Evolutionary conservation across 2,797 vertebrate species (phyloP).

Genomic region (Spondyliosoma cantharus): DNA sequence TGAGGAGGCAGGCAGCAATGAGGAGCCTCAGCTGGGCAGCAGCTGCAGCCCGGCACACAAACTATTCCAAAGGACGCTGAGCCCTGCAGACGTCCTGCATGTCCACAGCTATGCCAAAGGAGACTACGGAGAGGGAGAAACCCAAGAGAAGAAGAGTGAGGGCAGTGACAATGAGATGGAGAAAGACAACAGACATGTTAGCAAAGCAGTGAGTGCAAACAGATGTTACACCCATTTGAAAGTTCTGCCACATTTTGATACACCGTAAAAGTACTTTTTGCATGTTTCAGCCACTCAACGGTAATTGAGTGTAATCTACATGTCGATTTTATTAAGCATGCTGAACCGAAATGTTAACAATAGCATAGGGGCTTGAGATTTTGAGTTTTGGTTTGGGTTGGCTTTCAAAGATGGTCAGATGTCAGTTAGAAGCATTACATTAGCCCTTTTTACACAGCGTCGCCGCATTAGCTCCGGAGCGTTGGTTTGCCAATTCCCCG

Average conservation of each 20-base stretch:
- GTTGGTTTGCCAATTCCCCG: no score
- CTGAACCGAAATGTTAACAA: neutral
- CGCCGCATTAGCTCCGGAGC: no score
- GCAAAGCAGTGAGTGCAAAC: constrained; percentile 52
- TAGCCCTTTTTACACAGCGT: no score
- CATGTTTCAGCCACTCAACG: neutral
- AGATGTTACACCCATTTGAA: neutral
- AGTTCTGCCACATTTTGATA: neutral
- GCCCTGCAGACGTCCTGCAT: constrained; percentile 87
- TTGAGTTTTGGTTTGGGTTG: neutral
- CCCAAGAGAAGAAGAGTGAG: constrained; percentile 74
- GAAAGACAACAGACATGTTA: constrained; percentile 53
- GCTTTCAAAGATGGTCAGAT: neutral
- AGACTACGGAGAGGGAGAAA: constrained; percentile 82
- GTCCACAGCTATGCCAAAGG: constrained; percentile 93
- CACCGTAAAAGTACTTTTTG: neutral
- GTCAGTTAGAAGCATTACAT: neutral
- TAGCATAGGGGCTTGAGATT: neutral
- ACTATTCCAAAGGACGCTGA: constrained; percentile 86
- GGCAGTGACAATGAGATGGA: constrained; percentile 61
- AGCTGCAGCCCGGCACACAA: constrained; percentile 60
- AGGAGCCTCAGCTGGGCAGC: constrained; percentile 37
- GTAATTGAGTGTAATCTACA: neutral
- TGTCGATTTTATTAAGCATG: no score
- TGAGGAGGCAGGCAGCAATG: neutral